Base-by-base conservation (phyloP, 2,113 vertebrate species). In the Chrysemys picta region DNA sequence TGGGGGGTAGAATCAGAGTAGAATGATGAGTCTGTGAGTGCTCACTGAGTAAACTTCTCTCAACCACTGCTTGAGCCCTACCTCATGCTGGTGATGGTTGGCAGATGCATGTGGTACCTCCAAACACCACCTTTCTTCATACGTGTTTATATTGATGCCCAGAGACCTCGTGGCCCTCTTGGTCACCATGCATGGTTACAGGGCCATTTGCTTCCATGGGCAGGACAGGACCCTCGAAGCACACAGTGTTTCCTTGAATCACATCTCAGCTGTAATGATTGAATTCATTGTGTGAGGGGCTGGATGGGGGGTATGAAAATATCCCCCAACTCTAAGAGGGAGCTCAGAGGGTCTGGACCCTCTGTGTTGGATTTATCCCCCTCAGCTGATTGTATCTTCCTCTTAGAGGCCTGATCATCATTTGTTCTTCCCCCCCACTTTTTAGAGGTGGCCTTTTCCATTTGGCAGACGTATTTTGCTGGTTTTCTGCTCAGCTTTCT, bases 181-280 rank as follows among this genome's bases (percentile, higher is more conserved):
- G 0, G 54, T 35, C 0, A 0, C 52, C 13, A n/a, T n/a, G 10
- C 35, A 19, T 29, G 47, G 13, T 24, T 38, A 27, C 19, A 38
- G 47, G 13, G 54, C 54, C 31, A 0, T 31, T 69, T 0, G 0
- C 0, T 6, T 6, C 79, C 1, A 1, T 0, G 24, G 62, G 9
- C 29, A 45, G 5, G 8, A 42, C 42, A 42, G 83, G 87, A 53
- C 49, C 83, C 45, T 2, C 8, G 21, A 13, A 1, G 2, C 1
- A 27, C 72, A 42, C 38, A 45, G 45, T 89, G 22, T n/a, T 69
- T 47, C 47, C 57, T 53, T 4, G 75, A 22, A 5, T 22, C 35
- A n/a, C 79, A 52, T 54, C 52, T 65, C 42, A 45, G 45, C 17
- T 62, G 49, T 76, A 25, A 11, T 3, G 10, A 53, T 13, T 27